Conservation (phyloP, 2,797 vertebrate genomes). For the Enteromius mattozi region DNA sequence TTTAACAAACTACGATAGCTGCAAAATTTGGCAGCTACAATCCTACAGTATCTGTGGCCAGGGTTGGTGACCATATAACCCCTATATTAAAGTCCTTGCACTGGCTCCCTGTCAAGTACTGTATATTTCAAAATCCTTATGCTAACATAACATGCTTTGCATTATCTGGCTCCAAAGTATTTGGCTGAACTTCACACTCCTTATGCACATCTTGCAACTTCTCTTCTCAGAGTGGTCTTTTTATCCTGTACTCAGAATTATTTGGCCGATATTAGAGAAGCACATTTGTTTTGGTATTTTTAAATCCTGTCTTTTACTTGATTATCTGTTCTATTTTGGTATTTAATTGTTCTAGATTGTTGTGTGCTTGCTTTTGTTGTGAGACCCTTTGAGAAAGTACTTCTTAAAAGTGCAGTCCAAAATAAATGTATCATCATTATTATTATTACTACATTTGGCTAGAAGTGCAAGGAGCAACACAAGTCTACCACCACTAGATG, state of each 20-base stretch:
- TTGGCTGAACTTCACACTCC: background rate
- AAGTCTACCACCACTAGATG: constrained; percentile 49
- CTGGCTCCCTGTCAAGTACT: background rate
- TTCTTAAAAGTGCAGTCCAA: too few species aligned
- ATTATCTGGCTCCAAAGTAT: background rate
- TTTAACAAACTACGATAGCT: background rate
- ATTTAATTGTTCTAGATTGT: background rate
- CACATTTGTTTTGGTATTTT: background rate
- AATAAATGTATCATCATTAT: too few species aligned
- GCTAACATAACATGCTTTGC: background rate
- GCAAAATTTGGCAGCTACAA: background rate
- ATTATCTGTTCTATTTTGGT: background rate
- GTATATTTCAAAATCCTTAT: background rate
- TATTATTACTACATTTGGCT: background rate
- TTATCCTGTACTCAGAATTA: background rate
- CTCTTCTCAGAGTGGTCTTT: background rate
- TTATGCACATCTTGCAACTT: background rate
- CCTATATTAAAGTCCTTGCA: background rate
- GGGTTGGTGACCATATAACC: background rate
- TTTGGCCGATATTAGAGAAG: background rate
- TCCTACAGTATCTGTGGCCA: background rate
- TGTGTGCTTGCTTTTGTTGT: background rate
- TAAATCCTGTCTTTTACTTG: background rate
- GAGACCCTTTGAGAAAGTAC: too few species aligned
- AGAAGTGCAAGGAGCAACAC: background rate